phyloP scores from a whole-genome alignment of 2,888 invertebrate genomes.

The Andricus curvator region DNA sequence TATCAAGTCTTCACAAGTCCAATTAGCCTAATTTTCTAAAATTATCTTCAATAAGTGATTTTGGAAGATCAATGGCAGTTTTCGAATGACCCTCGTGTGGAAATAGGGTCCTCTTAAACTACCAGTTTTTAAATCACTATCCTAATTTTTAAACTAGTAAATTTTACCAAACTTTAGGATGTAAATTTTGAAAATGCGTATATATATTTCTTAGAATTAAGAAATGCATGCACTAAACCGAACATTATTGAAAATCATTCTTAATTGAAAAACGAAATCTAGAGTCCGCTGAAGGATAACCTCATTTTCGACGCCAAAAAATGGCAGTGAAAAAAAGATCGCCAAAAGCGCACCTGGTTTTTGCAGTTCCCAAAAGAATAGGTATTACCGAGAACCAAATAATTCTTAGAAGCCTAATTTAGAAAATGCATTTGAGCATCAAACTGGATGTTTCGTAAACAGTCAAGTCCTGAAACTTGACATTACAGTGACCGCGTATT shows the following conservation, averaged over 20 bases:
- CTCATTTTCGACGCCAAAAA: background rate
- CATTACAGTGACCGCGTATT: slow-evolving; percentile 32
- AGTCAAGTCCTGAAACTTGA: slow-evolving; percentile 36
- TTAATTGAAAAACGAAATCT: background rate
- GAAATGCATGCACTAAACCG: background rate
- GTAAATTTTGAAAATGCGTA: background rate
- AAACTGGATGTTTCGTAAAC: slow-evolving; percentile 34
- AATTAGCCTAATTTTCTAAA: slow-evolving; percentile 23
- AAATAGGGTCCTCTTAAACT: slow-evolving; percentile 28
- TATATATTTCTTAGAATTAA: background rate
- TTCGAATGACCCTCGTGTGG: background rate
- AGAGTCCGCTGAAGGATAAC: background rate
- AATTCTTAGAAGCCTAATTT: background rate
- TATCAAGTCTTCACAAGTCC: slow-evolving; percentile 2
- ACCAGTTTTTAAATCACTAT: slow-evolving; percentile 17
- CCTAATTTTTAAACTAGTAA: background rate
- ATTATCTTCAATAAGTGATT: background rate
- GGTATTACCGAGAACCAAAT: background rate
- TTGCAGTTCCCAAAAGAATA: background rate
- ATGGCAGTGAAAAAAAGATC: background rate
- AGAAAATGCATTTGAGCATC: background rate
- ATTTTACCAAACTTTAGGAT: background rate
- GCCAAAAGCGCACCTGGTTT: background rate
- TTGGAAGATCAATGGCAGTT: slow-evolving; percentile 24
- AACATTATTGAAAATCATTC: background rate